Conservation (phyloP, 2,797 vertebrate species). For the Sebastes baramenuke region DNA sequence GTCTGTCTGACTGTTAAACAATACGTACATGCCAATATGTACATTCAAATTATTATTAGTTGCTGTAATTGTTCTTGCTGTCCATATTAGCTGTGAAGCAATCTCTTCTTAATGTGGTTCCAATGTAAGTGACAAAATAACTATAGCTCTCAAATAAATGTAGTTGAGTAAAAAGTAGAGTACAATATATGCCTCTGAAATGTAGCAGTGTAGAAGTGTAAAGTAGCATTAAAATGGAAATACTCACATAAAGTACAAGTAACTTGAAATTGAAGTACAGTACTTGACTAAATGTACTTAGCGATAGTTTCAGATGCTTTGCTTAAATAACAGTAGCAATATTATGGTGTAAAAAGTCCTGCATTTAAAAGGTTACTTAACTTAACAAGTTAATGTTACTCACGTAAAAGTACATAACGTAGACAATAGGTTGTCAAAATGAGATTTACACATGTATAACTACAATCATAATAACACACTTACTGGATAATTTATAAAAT, state of each 20-base stretch:
- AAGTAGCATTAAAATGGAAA: background rate
- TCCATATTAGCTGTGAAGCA: background rate
- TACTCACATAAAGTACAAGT: background rate
- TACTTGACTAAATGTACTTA: background rate
- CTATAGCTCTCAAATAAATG: background rate
- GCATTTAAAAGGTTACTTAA: background rate
- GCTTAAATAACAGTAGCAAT: background rate
- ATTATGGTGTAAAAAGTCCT: background rate
- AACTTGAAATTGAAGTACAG: background rate
- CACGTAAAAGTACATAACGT: background rate
- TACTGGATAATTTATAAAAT: no score
- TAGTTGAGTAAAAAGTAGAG: background rate
- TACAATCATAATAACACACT: no score
- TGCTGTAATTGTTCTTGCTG: background rate
- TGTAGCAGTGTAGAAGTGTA: background rate
- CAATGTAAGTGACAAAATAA: background rate
- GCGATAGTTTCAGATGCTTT: background rate
- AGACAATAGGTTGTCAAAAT: no score
- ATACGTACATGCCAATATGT: background rate
- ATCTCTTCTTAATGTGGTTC: background rate
- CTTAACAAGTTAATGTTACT: no score
- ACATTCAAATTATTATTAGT: background rate
- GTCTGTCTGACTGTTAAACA: background rate
- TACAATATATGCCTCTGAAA: background rate
- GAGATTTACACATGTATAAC: no score